Conservation (phyloP, 2,113 vertebrate species). For the Acrocephalus kingi region DNA sequence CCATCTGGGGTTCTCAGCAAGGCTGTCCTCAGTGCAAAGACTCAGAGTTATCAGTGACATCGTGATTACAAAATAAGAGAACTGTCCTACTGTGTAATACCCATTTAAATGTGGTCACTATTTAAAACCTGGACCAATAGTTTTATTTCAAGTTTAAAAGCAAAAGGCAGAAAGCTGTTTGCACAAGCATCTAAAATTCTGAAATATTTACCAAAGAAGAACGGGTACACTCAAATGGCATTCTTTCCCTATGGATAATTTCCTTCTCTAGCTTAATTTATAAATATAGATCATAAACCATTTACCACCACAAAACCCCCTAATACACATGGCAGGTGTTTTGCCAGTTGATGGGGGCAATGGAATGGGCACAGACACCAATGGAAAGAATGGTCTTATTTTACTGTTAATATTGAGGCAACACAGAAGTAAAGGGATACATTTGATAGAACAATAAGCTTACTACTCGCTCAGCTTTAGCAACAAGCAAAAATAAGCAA, state of each 20-base stretch:
- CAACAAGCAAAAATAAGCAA: background rate
- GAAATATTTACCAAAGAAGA: background rate
- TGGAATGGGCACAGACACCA: background rate
- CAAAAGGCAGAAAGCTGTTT: background rate
- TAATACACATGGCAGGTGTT: background rate
- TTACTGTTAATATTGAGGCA: background rate
- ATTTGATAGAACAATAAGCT: background rate
- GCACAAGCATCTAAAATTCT: background rate
- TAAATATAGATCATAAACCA: background rate
- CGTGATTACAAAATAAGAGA: background rate
- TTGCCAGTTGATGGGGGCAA: accelerated
- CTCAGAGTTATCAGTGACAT: background rate
- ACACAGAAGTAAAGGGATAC: background rate
- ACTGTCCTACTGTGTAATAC: background rate
- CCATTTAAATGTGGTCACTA: background rate
- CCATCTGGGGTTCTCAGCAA: background rate
- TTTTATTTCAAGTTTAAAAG: background rate
- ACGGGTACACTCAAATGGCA: background rate
- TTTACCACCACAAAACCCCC: background rate
- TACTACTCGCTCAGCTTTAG: background rate
- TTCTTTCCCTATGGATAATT: background rate
- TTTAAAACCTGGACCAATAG: background rate
- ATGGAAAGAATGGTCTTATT: background rate
- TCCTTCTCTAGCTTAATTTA: background rate
- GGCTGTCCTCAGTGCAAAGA: slow-evolving; percentile 38